phyloP scores from a whole-genome alignment of 2,888 invertebrate species.

The Mesorhabditis spiculigera region DNA sequence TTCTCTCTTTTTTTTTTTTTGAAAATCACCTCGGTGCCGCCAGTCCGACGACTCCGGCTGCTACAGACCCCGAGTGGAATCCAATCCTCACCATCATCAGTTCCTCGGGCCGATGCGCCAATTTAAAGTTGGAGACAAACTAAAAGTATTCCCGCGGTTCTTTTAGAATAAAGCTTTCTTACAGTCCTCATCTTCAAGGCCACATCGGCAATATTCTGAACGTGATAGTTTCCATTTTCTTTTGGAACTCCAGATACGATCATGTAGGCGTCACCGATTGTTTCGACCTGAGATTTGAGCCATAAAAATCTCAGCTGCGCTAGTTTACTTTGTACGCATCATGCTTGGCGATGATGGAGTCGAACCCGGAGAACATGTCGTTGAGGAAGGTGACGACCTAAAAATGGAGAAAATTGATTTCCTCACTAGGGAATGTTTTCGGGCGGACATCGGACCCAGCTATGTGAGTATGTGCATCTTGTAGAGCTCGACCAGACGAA shows the following conservation, averaged over 20 bases:
- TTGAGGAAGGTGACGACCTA: conserved; percentile 56
- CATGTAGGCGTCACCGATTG: conserved; percentile 58
- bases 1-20: background rate
- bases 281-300: conserved; percentile 26
- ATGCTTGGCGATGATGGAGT: conserved; percentile 56
- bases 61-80: conserved; percentile 55
- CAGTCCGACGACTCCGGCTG: conserved; percentile 56
- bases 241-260: conserved; percentile 56
- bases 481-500: too few relatives aligned
- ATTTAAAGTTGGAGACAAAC: conserved; percentile 50
- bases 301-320: conserved; percentile 6
- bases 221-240: conserved; percentile 55
- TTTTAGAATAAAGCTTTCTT: background rate
- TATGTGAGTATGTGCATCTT: too few relatives aligned
- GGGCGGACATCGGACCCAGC: too few relatives aligned
- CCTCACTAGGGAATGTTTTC: too few relatives aligned
- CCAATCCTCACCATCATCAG: conserved; percentile 56
- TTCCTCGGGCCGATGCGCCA: conserved; percentile 54
- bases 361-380: conserved; percentile 57
- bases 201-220: conserved; percentile 54
- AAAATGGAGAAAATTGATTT: too few relatives aligned
- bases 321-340: conserved; percentile 54
- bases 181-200: conserved; percentile 56
- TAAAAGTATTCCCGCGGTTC: conserved; percentile 16
- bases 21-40: conserved; percentile 38